Base-by-base conservation (phyloP, 1,140 invertebrate genomes). In the Bombus huntii region DNA sequence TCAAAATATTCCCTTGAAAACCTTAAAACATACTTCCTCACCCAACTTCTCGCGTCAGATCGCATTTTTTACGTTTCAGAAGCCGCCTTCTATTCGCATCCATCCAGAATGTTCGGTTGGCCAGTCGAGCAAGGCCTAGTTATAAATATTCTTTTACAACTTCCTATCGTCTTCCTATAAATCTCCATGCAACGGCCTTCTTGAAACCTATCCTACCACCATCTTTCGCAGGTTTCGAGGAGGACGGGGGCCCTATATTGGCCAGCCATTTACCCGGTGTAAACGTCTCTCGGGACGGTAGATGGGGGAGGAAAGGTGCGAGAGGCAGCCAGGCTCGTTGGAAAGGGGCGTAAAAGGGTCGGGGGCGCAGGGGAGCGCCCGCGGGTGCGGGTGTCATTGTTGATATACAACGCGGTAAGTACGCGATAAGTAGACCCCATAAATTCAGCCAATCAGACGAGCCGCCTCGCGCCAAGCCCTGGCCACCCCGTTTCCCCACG, bases 381-480 rank as follows among this genome's bases (percentile, higher is more conserved):
- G 93, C 92, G 93, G 94, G 94, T 94, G 93, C 93, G 93, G 93
- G 94, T 95, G 94, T 95, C 94, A 95, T 95, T 95, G 94, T 95
- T 95, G 94, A 95, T 95, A 95, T 95, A 95, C 94, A 94, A 94
- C 94, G 92, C 94, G 92, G 94, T 95, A 95, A 95, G 94, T 94
- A 93, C 91, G 92, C 94, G 94, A 95, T 95, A 95, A 95, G 94
- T 95, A 94, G 94, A 93, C 89, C 93, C 93, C 94, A 94, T 95
- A 95, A 95, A 95, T 95, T 92, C 90, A 93, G 86, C 92, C 93
- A 94, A 94, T 95, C 94, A 94, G 93, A 94, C 91, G 93, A 93
- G 93, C 93, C 93, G 93, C 93, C 90, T 93, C 86, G 83, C 88
- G 85, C 88, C 83, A 68, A 75, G 75, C 81, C 81, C 72, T 88